A percentile compares a stretch with the other conserved stretches of the same genome.
Evolutionary conservation across 2,797 vertebrate genomes (phyloP).

Genomic region (Danionella dracula): DNA sequence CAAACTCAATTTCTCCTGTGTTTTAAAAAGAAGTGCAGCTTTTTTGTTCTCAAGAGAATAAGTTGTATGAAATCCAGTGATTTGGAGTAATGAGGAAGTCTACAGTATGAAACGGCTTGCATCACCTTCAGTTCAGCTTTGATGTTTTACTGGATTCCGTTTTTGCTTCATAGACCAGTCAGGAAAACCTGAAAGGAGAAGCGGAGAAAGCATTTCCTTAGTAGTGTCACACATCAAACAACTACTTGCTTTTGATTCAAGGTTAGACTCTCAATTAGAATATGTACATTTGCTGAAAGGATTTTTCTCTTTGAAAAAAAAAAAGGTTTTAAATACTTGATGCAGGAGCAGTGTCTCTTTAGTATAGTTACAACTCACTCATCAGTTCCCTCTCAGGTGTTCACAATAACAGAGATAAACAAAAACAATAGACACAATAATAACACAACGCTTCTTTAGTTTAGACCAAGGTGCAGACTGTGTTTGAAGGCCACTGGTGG

Average conservation of each 20-base stretch:
- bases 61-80: neutral
- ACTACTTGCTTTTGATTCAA: slow-evolving; percentile 10
- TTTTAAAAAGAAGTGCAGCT: too few relatives aligned
- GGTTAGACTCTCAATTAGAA: slow-evolving; percentile 1
- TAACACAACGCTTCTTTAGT: slow-evolving; percentile 31
- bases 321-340: neutral
- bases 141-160: neutral
- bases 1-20: too few relatives aligned
- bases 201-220: neutral
- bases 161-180: too few relatives aligned
- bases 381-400: neutral
- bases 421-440: slow-evolving; percentile 3
- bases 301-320: neutral
- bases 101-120: neutral
- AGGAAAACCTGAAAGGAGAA: neutral
- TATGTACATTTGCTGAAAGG: neutral
- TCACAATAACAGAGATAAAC: slow-evolving; percentile 1
- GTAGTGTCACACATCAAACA: slow-evolving; percentile 2
- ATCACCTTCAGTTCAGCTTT: neutral
- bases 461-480: slow-evolving; percentile 29
- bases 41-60: neutral
- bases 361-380: neutral
- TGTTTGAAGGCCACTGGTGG: slow-evolving; percentile 22
- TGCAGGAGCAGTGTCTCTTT: neutral
- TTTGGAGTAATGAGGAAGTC: neutral